Percentiles rank a stretch among this genome's conserved stretches.
These are phyloP conservation scores for Agelastica alni DNA, from an alignment of 2,888 invertebrate genomes.

Conservation along the genomic window DNA sequence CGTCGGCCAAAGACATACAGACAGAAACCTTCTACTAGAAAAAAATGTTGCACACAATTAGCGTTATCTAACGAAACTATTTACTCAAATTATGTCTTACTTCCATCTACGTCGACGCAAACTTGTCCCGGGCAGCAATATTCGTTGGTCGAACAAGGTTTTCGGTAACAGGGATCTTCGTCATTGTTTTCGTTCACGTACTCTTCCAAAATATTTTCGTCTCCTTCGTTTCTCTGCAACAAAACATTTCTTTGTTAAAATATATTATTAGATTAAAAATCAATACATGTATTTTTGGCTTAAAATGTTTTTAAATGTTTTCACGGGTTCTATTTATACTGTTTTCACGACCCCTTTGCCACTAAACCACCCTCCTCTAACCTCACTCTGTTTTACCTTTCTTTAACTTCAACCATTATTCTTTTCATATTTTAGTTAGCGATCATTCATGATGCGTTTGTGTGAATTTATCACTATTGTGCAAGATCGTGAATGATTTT, in stretches of 20 bases:
- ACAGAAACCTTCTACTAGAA: conserved; percentile 67
- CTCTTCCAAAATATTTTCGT: conserved; percentile 54
- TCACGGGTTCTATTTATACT: no score
- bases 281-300: neutral
- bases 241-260: neutral
- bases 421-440: no score
- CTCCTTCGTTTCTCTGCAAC: conserved; percentile 46
- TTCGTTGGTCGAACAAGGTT: conserved; percentile 75
- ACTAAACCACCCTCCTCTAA: no score
- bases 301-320: no score
- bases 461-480: no score
- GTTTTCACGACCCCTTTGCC: no score
- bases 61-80: neutral
- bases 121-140: conserved; percentile 83
- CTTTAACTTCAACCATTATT: no score
- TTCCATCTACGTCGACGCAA: conserved; percentile 70
- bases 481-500: no score
- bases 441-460: no score
- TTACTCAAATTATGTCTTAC: conserved; percentile 52
- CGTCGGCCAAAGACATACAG: conserved; percentile 73
- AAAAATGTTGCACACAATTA: neutral
- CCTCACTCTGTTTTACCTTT: no score
- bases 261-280: neutral
- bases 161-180: conserved; percentile 78
- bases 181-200: conserved; percentile 57